Evolutionary conservation across 2,888 invertebrate genomes (phyloP).

Genomic region (Eupelmus urozonus): DNA sequence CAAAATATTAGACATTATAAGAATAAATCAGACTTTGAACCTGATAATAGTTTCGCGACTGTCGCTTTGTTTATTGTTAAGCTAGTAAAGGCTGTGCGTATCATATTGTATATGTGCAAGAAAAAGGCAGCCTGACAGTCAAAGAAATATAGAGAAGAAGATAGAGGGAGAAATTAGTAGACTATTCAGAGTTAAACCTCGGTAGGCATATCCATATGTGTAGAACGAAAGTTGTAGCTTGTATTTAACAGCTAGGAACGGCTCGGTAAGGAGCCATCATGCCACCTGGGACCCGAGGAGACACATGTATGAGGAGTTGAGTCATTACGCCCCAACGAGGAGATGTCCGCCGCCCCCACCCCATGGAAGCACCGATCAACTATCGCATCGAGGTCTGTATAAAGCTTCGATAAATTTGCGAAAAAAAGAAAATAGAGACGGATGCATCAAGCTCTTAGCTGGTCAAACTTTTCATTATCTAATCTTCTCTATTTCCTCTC

Average conservation of each 20-base stretch:
- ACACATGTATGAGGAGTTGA: constrained; percentile 93
- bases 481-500: not conserved
- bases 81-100: not conserved
- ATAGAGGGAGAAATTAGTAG: too few relatives aligned
- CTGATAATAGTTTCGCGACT: not conserved
- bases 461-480: not conserved
- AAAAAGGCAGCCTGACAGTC: not conserved
- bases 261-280: constrained; percentile 81
- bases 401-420: constrained; percentile 32
- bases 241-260: constrained; percentile 77
- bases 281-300: constrained; percentile 94
- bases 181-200: too few relatives aligned
- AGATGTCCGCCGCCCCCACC: constrained; percentile 79
- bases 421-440: constrained; percentile 43
- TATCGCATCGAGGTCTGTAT: constrained; percentile 76
- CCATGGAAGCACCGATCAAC: constrained; percentile 79
- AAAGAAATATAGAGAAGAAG: not conserved
- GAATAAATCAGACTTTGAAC: too few relatives aligned
- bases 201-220: not conserved
- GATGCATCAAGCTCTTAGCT: not conserved
- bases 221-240: constrained; percentile 73
- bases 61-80: constrained; percentile 20
- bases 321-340: constrained; percentile 79
- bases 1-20: too few relatives aligned
- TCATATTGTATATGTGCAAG: constrained; percentile 1